These are phyloP conservation scores for Oxytorus armatus DNA, from an alignment of 2,888 invertebrate species.

Conservation along the genomic window DNA sequence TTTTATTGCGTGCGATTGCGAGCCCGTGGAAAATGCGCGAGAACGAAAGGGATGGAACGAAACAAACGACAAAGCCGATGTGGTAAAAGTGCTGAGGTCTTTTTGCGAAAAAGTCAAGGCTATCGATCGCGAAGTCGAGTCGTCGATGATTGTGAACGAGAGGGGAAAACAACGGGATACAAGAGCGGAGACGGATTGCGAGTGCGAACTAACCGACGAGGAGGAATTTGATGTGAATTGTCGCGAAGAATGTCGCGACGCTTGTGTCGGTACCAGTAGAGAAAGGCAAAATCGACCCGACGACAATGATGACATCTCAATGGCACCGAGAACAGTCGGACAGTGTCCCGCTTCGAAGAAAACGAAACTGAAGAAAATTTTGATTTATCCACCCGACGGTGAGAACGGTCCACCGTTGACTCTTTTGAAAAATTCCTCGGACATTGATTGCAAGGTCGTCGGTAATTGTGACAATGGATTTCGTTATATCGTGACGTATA, in stretches of 20 bases:
- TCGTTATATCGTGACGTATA: conserved; percentile 76
- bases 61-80: conserved; percentile 27
- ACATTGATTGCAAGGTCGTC: conserved; percentile 73
- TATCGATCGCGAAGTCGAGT: conserved; percentile 52
- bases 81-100: conserved; percentile 61
- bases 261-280: conserved; percentile 47
- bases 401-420: conserved; percentile 75
- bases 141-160: conserved; percentile 44
- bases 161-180: not conserved
- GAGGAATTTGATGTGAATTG: conserved; percentile 2
- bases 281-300: not conserved
- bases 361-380: conserved; percentile 69
- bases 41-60: conserved; percentile 23
- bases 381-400: conserved; percentile 77
- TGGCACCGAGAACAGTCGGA: conserved; percentile 67
- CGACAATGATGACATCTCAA: not conserved
- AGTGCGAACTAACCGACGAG: conserved; percentile 25
- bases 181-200: conserved; percentile 6
- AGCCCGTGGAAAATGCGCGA: not conserved
- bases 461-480: conserved; percentile 72
- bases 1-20: conserved; percentile 24
- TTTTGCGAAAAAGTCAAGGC: conserved; percentile 69
- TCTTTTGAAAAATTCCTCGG: conserved; percentile 76
- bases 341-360: conserved; percentile 52
- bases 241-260: conserved; percentile 48